A percentile compares a stretch with the other conserved stretches of the same genome.
These are phyloP conservation scores for Periophthalmus magnuspinnatus DNA, from an alignment of 2,797 vertebrate species.

Conservation along the genomic window DNA sequence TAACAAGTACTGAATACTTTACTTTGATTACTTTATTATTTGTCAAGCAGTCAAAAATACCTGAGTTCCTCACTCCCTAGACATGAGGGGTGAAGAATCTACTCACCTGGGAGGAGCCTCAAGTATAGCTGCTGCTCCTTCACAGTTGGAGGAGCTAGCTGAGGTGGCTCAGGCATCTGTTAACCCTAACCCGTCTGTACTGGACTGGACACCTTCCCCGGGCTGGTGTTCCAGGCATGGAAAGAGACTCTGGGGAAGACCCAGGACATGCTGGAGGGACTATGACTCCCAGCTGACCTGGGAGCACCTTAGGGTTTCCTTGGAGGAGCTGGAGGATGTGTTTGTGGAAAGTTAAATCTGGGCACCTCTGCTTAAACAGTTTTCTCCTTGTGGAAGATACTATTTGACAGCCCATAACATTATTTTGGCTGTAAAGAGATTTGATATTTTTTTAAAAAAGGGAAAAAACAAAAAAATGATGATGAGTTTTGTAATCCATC, in stretches of 20 bases:
- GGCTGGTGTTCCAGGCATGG: neutral
- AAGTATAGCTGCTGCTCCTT: neutral
- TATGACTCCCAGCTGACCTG: too few relatives aligned
- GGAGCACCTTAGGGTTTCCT: neutral
- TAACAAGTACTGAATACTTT: slow-evolving; percentile 45
- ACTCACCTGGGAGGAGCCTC: neutral
- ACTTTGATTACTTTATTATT: neutral
- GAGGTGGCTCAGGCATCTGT: too few relatives aligned
- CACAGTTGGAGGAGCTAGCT: too few relatives aligned
- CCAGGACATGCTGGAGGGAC: neutral
- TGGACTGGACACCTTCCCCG: too few relatives aligned
- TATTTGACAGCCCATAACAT: neutral
- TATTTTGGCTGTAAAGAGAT: neutral
- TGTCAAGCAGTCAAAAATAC: neutral
- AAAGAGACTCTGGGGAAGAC: neutral
- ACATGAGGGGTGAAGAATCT: neutral
- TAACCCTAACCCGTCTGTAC: too few relatives aligned
- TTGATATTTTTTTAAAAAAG: too few relatives aligned
- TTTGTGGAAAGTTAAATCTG: neutral
- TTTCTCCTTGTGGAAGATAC: neutral
- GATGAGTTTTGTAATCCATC: neutral
- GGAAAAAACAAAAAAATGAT: neutral
- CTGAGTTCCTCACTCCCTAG: too few relatives aligned
- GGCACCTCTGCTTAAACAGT: too few relatives aligned
- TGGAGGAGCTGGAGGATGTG: neutral